Evolutionary conservation across 2,888 invertebrate species (phyloP), one percentile per base, ranked within the genome.

Genomic region (Agrotis exclamationis): DNA sequence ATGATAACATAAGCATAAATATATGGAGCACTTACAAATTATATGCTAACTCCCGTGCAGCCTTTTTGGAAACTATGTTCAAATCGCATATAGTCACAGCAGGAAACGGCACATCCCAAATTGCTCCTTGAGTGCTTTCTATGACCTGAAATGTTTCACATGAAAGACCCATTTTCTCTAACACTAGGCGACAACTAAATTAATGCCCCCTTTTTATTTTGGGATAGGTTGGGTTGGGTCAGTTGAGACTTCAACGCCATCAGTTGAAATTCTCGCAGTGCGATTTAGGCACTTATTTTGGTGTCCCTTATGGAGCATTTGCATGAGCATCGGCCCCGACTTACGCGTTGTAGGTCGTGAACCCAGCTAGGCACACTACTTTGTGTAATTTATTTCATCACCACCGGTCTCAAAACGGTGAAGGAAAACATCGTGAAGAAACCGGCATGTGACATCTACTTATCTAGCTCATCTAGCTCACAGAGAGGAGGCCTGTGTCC

Each of bases 31-130:
- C 96, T 96, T 87, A 97, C 97, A 97, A 82, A 66, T 93, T 93
- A 50, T 93, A 76, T 6, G 96, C 93, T 22, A 97, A 93, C 1
- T 84, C 75, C 14, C 85, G 84, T 0, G 97, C 96, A 45, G 94
- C 94, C 47, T 86, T 93, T 44, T 91, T 93, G 0, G 97, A 97
- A 14, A 97, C 93, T 50, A 96, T 90, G 86, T 97, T 97, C 53
- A 97, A 90, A 84, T 97, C 96, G 85, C 97, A 97, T 67, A 97
- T 92, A 0, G 97, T 97, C 0, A 97, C 96, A 0, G 97, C 97
- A 13, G 97, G 97, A 89, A 97, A 97, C 0, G 97, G 96, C 58
- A 97, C 96, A 82, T 97, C 97, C 97, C 97, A 97, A 67, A 97
- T 97, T 0, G 97, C 96, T 69, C 96, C 96, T 85, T 97, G 97